phyloP scores from a whole-genome alignment of 2,797 vertebrate species.

The Onychomys leucogaster region DNA sequence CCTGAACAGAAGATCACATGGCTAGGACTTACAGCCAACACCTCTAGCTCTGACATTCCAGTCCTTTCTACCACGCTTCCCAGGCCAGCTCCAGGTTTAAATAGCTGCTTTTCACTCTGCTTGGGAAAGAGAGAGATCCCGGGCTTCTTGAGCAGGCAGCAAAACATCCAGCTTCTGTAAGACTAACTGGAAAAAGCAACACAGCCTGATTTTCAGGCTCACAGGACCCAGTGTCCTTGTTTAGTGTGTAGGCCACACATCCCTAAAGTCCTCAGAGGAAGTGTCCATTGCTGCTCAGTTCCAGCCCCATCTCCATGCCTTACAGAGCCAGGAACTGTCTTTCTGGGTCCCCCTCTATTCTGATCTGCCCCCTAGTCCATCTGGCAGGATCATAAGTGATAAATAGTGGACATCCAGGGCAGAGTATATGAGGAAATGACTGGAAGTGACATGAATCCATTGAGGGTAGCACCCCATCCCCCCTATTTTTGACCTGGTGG shows the following conservation, averaged over 20 bases:
- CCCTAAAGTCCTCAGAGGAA: not conserved
- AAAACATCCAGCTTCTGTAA: not conserved
- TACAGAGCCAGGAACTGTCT: not conserved
- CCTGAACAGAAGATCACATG: not conserved
- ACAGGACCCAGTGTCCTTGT: not conserved
- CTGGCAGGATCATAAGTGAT: not conserved
- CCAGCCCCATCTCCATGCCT: not conserved
- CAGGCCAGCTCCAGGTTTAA: not conserved
- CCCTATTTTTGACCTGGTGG: conserved; percentile 64
- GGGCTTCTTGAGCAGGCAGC: not conserved
- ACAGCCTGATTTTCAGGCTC: not conserved
- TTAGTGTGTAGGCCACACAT: not conserved
- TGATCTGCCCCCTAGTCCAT: not conserved
- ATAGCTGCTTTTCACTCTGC: not conserved
- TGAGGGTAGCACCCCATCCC: not conserved
- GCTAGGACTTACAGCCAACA: not conserved
- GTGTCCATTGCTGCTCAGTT: accelerated
- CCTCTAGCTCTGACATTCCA: not conserved
- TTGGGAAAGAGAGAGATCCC: not conserved
- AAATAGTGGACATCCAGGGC: accelerated
- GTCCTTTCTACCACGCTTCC: not conserved
- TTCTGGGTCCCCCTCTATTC: not conserved
- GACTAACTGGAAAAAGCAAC: not conserved
- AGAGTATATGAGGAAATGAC: not conserved
- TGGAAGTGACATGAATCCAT: conserved; percentile 6